Percentiles rank a stretch among this genome's conserved stretches.
These are phyloP conservation scores for Tanypteryx hageni DNA, from an alignment of 2,888 invertebrate species.

Conservation along the genomic window DNA sequence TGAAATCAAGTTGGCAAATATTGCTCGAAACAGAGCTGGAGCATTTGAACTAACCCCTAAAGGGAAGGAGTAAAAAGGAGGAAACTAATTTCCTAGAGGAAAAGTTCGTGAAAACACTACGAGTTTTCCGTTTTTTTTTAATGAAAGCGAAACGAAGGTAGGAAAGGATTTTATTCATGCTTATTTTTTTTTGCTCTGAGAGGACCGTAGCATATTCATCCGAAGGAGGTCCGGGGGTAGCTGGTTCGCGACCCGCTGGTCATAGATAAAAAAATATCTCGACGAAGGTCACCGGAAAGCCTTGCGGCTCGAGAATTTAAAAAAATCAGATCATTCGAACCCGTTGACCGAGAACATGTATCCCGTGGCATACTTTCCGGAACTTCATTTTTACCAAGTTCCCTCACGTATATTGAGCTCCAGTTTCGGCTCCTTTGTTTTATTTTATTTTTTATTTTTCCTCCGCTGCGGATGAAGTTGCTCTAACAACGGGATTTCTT, in stretches of 20 bases:
- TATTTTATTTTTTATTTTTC: too few species aligned
- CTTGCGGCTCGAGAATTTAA: neutral
- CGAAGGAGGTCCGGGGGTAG: neutral
- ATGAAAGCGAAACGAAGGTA: neutral
- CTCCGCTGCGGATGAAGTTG: too few species aligned
- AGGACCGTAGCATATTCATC: neutral
- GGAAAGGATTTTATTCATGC: neutral
- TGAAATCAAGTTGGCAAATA: neutral
- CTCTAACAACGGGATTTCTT: too few species aligned
- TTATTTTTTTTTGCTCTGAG: neutral
- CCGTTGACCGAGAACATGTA: too few species aligned
- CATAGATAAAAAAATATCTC: neutral
- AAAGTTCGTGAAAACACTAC: neutral
- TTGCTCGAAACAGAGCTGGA: neutral
- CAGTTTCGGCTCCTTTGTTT: too few species aligned
- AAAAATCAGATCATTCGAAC: neutral
- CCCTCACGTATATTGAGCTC: too few species aligned
- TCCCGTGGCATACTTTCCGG: too few species aligned
- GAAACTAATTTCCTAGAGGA: neutral
- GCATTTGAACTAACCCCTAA: neutral
- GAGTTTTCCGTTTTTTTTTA: neutral
- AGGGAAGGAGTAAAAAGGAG: neutral
- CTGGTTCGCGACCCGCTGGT: neutral
- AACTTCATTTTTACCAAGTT: too few species aligned
- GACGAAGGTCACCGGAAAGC: neutral